Evolutionary conservation across 1,140 invertebrate genomes (phyloP), one percentile per base, ranked within the genome.

Genomic region (Sitophilus oryzae): DNA sequence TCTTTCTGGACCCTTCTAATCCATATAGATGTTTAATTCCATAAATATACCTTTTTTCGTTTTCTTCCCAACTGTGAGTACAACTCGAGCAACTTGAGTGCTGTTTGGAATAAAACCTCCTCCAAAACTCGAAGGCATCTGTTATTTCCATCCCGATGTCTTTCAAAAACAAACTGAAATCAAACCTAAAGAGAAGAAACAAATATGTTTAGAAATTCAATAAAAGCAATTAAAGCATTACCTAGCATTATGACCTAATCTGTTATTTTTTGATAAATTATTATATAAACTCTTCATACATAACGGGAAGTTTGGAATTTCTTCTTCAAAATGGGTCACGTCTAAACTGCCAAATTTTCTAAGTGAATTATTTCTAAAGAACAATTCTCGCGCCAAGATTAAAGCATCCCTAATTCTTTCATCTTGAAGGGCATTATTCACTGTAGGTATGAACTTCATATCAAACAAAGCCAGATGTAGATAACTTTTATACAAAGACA

Each of bases 281-380:
- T 73, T 64, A 65, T 89, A 84, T 40, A 89, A 71, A 64, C 84
- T 80, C 56, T 79, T 73, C 86, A 89, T 89, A 67, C 88, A 91
- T 1, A 81, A 78, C 15, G 88, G 88, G 73, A 89, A 90, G 21
- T 75, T 72, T 55, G 70, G 72, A 5, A 75, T 74, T 62, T 81
- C 66, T 48, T 67, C 18, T 55, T 82, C 73, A 46, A 83, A 76
- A 52, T 80, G 74, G 16, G 61, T 52, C 40, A 69, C 68, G n/a
- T 66, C 70, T 42, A 74, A 62, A 43, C 72, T 64, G 11, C 20
- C 22, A 51, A 52, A 34, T 14, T 8, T 36, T 21, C 41, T 22
- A 30, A 61, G 55, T 45, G 65, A 53, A 18, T 54, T 66, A n/a
- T 65, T 65, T 44, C 44, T 56, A 3, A 19, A 30, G 21, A 47